Conservation (phyloP, 2,797 vertebrate genomes). For the Trachops cirrhosus region DNA sequence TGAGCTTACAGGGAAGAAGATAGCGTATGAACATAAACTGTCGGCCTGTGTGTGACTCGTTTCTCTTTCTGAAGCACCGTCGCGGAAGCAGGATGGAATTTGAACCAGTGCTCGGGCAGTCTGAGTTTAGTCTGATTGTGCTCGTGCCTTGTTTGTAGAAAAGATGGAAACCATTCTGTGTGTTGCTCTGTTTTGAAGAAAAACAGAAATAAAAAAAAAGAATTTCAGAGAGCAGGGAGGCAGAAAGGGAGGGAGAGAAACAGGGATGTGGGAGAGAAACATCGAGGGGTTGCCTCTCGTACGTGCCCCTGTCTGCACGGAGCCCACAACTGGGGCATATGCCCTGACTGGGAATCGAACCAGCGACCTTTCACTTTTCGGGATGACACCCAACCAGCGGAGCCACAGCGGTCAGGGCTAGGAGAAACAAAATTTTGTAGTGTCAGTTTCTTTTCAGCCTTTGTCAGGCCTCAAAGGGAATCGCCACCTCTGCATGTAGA, state of each 20-base stretch:
- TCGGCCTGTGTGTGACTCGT: neutral
- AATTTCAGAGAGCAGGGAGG: no score
- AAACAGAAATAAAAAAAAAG: no score
- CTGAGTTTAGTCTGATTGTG: neutral
- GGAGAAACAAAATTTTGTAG: neutral
- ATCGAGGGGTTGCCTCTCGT: no score
- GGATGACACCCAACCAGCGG: no score
- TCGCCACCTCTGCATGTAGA: neutral
- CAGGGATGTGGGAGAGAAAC: no score
- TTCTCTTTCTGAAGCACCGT: neutral
- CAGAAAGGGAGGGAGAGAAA: no score
- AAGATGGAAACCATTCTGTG: neutral
- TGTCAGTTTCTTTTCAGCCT: neutral
- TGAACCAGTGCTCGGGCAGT: neutral
- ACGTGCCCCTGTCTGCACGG: no score
- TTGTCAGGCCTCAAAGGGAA: neutral
- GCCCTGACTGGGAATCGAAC: no score
- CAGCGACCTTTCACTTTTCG: no score
- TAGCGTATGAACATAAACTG: neutral
- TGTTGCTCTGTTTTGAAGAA: neutral
- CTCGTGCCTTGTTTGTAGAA: neutral
- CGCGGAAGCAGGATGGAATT: neutral
- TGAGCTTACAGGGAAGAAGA: neutral
- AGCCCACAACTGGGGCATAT: no score
- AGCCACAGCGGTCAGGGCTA: no score